Base-by-base conservation (phyloP, 2,797 vertebrate species). In the Neomorphus geoffroyi region DNA sequence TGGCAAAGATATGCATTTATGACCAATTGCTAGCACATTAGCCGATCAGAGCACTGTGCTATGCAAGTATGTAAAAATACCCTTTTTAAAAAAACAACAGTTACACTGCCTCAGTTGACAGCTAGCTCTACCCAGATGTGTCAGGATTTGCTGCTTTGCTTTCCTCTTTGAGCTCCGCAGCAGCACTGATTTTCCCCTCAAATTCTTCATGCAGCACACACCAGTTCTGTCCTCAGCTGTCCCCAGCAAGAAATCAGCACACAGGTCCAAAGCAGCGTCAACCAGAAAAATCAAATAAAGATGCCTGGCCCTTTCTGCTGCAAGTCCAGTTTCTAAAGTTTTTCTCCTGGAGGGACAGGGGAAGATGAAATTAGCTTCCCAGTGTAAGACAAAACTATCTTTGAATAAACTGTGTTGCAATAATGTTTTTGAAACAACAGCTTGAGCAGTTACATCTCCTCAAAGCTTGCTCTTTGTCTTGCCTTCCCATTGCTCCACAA, bases 321-420 rank as follows among this genome's bases (percentile, higher is more conserved):
- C 61, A 39, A 94, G 72, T 45, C 72, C 75, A 53, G 41, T 88
- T 95, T 78, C 79, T 74, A 58, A 90, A 93, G 65, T 46, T 82
- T 58, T 91, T 43, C 33, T 82, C 85, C 66, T 32, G 21, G 3
- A 41, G 57, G 46, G 81, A 80, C 0, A 2, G 37, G 1, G 48
- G 13, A 85, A 83, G 33, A 83, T 39, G 61, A 80, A 93, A 90
- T 93, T 65, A 86, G 46, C 24, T 57, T 83, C 57, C 64, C 57
- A 43, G 45, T 32, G 21, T n/a, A 91, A 86, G 75, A 90, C 65
- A 90, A 80, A 93, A 93, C 86, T 88, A 84, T 80, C 71, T 41
- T 81, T 72, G 80, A 94, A 88, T 57, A 92, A 90, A 53, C 62
- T 51, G 18, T 80, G 80, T 60, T 51, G 85, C 62, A 94, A 94